Evolutionary conservation across 2,888 invertebrate species (phyloP).

Genomic region (Nemoura dubitans): DNA sequence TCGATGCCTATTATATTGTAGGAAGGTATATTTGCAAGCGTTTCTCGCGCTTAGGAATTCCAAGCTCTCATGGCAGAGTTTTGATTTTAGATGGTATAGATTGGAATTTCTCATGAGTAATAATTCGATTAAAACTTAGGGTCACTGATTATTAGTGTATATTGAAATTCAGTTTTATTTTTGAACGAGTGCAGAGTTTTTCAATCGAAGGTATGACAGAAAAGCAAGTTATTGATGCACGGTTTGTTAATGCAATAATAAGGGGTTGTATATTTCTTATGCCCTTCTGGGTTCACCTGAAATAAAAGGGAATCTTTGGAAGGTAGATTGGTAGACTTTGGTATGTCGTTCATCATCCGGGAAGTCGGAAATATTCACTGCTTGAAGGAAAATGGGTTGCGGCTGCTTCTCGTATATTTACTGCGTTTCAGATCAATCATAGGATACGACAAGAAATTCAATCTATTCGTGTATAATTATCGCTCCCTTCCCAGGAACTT

Average conservation of each 20-base stretch:
- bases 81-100: neutral
- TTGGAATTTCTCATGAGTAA: neutral
- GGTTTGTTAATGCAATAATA: too few species aligned
- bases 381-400: neutral
- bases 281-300: neutral
- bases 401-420: neutral
- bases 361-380: slow-evolving; percentile 19
- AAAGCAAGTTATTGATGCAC: too few species aligned
- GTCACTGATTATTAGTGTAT: neutral
- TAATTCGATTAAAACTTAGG: neutral
- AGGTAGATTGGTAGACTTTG: neutral
- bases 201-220: too few species aligned
- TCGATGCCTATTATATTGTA: neutral
- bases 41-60: neutral
- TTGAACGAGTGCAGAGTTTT: neutral
- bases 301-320: neutral
- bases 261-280: too few species aligned
- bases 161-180: neutral
- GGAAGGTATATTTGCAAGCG: neutral
- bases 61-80: neutral
- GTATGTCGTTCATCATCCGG: slow-evolving; percentile 17
- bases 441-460: slow-evolving; percentile 9
- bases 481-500: neutral
- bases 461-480: neutral
- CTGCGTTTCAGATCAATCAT: slow-evolving; percentile 18